These are phyloP conservation scores for Drosophila ustulata DNA, from an alignment of 2,888 invertebrate species.

Conservation along the genomic window DNA sequence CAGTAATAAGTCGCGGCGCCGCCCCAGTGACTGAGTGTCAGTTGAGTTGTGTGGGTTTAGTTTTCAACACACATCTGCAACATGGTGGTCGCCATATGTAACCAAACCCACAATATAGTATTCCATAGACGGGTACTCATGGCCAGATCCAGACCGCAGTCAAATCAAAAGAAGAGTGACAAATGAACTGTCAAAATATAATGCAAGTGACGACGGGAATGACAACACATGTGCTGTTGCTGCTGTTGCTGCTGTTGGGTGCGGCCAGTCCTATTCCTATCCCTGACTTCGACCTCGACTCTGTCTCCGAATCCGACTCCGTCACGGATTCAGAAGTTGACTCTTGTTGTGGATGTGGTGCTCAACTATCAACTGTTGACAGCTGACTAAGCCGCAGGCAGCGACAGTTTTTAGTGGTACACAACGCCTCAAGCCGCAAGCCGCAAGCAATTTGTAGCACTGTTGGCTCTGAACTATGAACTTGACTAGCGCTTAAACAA, in stretches of 20 bases:
- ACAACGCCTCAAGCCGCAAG: slow-evolving; percentile 11
- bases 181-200: slow-evolving; percentile 79
- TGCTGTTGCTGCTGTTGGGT: slow-evolving; percentile 51
- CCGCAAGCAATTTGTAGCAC: slow-evolving; percentile 57
- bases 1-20: slow-evolving; percentile 5
- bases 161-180: slow-evolving; percentile 74
- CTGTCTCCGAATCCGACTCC: background rate
- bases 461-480: slow-evolving; percentile 51
- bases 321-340: background rate
- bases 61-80: slow-evolving; percentile 47
- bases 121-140: slow-evolving; percentile 12
- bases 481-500: slow-evolving; percentile 39
- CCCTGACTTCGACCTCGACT: slow-evolving; percentile 4
- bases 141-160: slow-evolving; percentile 46
- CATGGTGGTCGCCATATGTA: slow-evolving; percentile 57
- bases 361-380: slow-evolving; percentile 63
- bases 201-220: slow-evolving; percentile 71
- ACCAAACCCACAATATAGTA: slow-evolving; percentile 19
- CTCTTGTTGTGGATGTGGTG: slow-evolving; percentile 12
- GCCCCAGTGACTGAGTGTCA: slow-evolving; percentile 31
- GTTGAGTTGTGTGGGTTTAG: slow-evolving; percentile 42
- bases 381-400: slow-evolving; percentile 70
- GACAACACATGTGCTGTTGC: slow-evolving; percentile 61
- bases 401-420: slow-evolving; percentile 60
- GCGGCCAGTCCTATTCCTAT: slow-evolving; percentile 41